A percentile compares a stretch with the other conserved stretches of the same genome.
Conservation (phyloP, 2,113 vertebrate genomes). For the Propithecus coquereli region DNA sequence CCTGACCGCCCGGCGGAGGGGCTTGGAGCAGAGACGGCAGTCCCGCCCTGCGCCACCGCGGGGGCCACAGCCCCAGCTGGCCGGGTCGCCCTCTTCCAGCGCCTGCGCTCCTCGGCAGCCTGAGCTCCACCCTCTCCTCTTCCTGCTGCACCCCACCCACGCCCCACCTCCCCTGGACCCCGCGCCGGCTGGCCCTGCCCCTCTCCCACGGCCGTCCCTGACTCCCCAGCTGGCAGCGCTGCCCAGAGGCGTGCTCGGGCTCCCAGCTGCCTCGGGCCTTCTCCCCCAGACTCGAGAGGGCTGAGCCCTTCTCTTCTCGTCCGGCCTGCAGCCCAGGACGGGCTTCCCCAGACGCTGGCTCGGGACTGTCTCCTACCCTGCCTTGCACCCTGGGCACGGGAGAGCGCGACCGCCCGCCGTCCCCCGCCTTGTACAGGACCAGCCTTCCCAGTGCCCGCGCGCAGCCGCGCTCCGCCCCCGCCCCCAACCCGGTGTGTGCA, state of each 20-base stretch:
- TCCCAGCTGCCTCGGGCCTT: neutral
- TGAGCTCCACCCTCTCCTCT: neutral
- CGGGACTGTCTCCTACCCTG: neutral
- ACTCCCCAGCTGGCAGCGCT: neutral
- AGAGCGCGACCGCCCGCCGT: neutral
- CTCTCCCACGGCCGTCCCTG: neutral
- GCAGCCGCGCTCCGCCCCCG: neutral
- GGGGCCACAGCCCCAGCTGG: neutral
- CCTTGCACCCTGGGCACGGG: neutral
- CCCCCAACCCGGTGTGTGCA: slow-evolving; percentile 40
- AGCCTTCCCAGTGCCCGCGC: neutral
- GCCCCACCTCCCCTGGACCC: neutral
- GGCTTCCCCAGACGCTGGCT: neutral
- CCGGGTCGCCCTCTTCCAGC: neutral
- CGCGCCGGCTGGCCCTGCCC: neutral
- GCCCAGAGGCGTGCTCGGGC: neutral
- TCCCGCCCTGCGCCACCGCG: neutral
- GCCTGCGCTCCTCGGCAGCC: neutral
- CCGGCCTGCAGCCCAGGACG: neutral
- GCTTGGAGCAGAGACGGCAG: slow-evolving; percentile 34
- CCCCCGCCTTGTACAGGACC: slow-evolving; percentile 27
- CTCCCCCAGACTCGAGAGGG: neutral
- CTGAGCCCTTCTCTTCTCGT: neutral
- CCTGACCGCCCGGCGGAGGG: neutral
- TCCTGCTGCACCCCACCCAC: neutral